Evolutionary conservation across 1,140 invertebrate species (phyloP), one percentile per base, ranked within the genome.

Genomic region (Drosophila albomicans): DNA sequence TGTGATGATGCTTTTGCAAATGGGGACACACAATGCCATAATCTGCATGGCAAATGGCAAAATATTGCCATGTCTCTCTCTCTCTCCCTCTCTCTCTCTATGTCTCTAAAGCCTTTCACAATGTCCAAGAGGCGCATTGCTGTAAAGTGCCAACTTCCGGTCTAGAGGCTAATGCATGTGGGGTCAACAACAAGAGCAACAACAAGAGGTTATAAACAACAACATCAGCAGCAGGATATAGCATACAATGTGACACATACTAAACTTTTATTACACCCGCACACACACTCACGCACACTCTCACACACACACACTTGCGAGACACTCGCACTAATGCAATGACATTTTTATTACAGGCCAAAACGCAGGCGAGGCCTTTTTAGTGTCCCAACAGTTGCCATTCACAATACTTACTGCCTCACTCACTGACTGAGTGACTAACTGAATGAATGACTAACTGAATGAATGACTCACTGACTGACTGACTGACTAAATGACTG

Each of bases 271-370:
- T 89, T 88, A 88, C 74, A 52, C 73, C 49, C 67, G 46, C 63
- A 51, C 51, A 66, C 76, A 35, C 68, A 79, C 82, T 87, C 35
- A 10, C 10, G 10, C 10, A 10, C 35, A 38, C 35, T 10, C 35
- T 10, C 8, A 10, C 35, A 46, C 46, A 66, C 51, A 43, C 72
- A 35, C 68, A 79, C 82, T 87, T 10, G 8, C 10, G 54, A 49
- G 15, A 56, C 61, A 66, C 61, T 51, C 76, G 48, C 71, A 76
- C 84, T 87, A 89, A 88, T 88, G 85, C 84, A 88, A 81, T 82
- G 84, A 89, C 84, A 88, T 80, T 87, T 87, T 87, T 87, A 87
- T 87, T 87, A 87, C 84, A 67, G 74, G 32, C 73, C 80, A 82
- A 88, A 88, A 88, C 63, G 72, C 62, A 69, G 72, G 56, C 62